Base-by-base conservation (phyloP, 1,140 invertebrate species). In the Belonocnema kinseyi region DNA sequence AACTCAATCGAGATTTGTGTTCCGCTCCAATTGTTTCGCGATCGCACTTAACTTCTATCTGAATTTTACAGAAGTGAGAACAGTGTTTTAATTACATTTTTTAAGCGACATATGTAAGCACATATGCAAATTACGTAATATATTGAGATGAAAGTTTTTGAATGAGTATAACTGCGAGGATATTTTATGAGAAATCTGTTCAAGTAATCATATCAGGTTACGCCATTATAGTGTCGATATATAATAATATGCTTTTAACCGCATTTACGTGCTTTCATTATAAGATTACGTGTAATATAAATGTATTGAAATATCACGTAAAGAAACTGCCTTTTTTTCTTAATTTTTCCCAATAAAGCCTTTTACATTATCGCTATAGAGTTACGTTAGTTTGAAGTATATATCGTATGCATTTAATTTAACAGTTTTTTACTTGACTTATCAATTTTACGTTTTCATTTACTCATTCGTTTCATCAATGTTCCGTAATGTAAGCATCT, bases 101-200 rank as follows among this genome's bases (percentile, higher is more conserved):
- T 58, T n/a, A n/a, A 19, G 16, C 58, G 58, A 40, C 58, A 66
- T 16, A 26, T 40, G 58, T n/a, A 13, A 33, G 14, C 12, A 26
- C 1, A 66, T 1, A 33, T 61, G 58, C 21, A 46, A 40, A 66
- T 66, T 66, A 26, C 61, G 61, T 40, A 66, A 66, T 13, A 40
- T 16, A 8, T 66, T 1, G 5, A 66, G 21, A 40, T 7, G 61
- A 46, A 66, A 66, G 61, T 13, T 21, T 26, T 66, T 26, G 13
- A 33, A 33, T 7, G 11, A 33, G 13, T 66, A 16, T 16, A 14
- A 66, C 16, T 66, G 33, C 26, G 14, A 66, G 61, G 13, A 40
- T 66, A 66, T 66, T 66, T 66, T 66, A 66, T 66, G 61, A 66
- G 61, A 66, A 66, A 66, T 66, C 61, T 40, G 61, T 66, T 66